Conservation (phyloP, 2,888 invertebrate genomes). For the Orthosia cruda region DNA sequence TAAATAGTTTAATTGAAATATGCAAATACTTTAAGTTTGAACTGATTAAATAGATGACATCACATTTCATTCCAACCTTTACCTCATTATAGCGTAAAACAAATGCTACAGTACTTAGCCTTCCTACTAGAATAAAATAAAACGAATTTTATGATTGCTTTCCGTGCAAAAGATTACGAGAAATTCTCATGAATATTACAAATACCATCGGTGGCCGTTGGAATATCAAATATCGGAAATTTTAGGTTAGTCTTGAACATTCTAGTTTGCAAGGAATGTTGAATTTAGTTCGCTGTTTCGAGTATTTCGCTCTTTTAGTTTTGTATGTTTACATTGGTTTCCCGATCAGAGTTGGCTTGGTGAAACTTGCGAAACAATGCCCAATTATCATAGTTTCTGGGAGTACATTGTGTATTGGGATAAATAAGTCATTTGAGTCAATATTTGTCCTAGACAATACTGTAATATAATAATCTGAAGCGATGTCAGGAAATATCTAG, state of each 20-base stretch:
- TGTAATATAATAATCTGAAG: no score
- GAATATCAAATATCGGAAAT: constrained; percentile 48
- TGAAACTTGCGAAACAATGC: neutral
- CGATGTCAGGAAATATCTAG: no score
- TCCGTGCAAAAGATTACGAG: constrained; percentile 41
- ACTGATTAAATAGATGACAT: no score
- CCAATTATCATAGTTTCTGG: no score
- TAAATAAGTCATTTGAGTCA: no score
- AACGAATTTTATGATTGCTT: constrained; percentile 55
- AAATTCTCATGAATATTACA: constrained; percentile 59
- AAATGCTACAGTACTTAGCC: constrained; percentile 20
- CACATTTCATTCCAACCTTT: neutral
- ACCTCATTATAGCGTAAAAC: neutral
- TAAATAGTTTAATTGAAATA: no score
- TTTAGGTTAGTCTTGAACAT: constrained; percentile 25
- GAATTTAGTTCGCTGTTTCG: constrained; percentile 43
- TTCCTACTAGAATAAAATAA: constrained; percentile 12
- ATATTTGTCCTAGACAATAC: no score
- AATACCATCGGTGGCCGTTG: constrained; percentile 29
- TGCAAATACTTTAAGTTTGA: no score
- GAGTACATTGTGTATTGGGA: no score
- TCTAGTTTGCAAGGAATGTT: constrained; percentile 44
- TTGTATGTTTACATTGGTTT: constrained; percentile 32
- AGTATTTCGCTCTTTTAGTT: constrained; percentile 45
- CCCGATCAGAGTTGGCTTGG: neutral